These are phyloP conservation scores for Lepidotrigona ventralis DNA, from an alignment of 1,140 invertebrate species.

Conservation along the genomic window DNA sequence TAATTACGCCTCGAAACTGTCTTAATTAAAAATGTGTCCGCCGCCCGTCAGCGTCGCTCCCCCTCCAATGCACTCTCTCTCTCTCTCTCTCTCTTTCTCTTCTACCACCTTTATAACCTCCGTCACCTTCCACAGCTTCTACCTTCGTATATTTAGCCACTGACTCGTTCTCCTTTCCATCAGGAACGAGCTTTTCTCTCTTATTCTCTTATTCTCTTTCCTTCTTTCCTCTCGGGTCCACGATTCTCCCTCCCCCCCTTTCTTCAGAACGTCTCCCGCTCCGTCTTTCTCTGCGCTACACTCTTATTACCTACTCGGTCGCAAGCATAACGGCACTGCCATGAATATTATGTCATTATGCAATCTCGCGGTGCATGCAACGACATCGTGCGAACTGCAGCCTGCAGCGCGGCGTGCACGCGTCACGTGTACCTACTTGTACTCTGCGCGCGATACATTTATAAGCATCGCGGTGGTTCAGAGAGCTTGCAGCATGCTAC, in stretches of 20 bases:
- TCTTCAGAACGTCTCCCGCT: slow-evolving; percentile 12
- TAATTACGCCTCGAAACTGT: slow-evolving; percentile 78
- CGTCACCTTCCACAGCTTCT: slow-evolving; percentile 38
- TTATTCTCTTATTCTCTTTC: neutral
- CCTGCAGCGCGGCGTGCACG: slow-evolving; percentile 17
- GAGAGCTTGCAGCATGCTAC: neutral
- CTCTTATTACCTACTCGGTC: slow-evolving; percentile 73
- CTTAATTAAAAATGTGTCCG: slow-evolving; percentile 78
- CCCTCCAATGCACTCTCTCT: slow-evolving; percentile 16
- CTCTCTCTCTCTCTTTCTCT: slow-evolving; percentile 1
- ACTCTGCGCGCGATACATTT: neutral
- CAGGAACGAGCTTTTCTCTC: slow-evolving; percentile 18
- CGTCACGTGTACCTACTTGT: neutral
- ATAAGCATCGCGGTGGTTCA: neutral
- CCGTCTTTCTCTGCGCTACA: slow-evolving; percentile 60
- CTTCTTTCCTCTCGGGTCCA: neutral
- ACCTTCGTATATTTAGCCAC: slow-evolving; percentile 45
- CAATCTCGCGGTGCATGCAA: slow-evolving; percentile 76
- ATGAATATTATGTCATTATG: slow-evolving; percentile 80
- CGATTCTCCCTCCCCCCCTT: neutral
- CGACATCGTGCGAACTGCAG: slow-evolving; percentile 48
- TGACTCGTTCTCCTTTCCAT: slow-evolving; percentile 44
- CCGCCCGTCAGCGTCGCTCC: slow-evolving; percentile 60
- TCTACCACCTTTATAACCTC: slow-evolving; percentile 47
- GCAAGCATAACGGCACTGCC: slow-evolving; percentile 69